Conservation (phyloP, 2,888 invertebrate genomes). For the Chironomus riparius region DNA sequence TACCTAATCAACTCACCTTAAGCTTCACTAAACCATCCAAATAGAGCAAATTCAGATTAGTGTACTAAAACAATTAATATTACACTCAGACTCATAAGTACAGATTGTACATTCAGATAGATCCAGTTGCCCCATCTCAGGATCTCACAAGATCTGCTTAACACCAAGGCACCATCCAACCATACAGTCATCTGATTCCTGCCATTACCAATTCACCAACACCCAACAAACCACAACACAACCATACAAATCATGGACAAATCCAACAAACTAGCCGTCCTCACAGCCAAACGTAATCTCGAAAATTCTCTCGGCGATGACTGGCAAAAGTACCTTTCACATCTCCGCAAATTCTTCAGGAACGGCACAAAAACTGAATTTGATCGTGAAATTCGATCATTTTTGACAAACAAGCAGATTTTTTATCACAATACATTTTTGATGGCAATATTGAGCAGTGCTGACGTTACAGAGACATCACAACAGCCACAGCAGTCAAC, state of each 20-base stretch:
- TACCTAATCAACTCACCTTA: too few relatives aligned
- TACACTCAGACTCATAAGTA: too few relatives aligned
- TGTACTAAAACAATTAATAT: too few relatives aligned
- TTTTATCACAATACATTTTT: conserved; percentile 79
- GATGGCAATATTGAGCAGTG: conserved; percentile 68
- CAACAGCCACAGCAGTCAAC: conserved; percentile 28
- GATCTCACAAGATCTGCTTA: too few relatives aligned
- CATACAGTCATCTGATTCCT: too few relatives aligned
- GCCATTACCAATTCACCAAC: too few relatives aligned
- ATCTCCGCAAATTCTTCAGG: conserved; percentile 68
- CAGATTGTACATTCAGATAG: too few relatives aligned
- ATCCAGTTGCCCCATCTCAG: too few relatives aligned
- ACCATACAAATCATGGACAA: neutral
- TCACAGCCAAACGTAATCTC: conserved; percentile 21
- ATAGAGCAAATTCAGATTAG: too few relatives aligned
- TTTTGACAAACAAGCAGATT: conserved; percentile 63
- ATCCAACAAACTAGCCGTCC: neutral
- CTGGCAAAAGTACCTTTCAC: conserved; percentile 57
- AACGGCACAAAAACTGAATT: conserved; percentile 75
- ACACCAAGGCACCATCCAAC: too few relatives aligned
- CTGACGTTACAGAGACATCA: conserved; percentile 43
- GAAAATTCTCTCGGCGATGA: conserved; percentile 52
- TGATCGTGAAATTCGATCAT: conserved; percentile 64
- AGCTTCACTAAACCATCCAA: too few relatives aligned
- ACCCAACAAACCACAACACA: too few relatives aligned